These are phyloP conservation scores for Drosophila mercatorum DNA, from an alignment of 2,888 invertebrate species.

Conservation along the genomic window DNA sequence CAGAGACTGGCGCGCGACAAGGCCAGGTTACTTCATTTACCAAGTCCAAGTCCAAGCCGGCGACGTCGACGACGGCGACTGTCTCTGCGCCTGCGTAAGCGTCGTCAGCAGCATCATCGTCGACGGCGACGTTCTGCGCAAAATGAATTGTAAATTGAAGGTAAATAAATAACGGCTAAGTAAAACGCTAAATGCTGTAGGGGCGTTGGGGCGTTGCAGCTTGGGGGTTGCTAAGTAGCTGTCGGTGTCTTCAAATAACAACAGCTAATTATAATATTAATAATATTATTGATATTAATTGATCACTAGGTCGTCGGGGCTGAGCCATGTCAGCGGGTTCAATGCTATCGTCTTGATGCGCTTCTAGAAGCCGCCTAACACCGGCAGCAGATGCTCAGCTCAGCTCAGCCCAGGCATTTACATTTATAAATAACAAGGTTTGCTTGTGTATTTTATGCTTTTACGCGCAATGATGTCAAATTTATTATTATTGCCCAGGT, in stretches of 20 bases:
- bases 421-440: slow-evolving; percentile 42
- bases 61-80: slow-evolving; percentile 31
- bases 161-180: slow-evolving; percentile 33
- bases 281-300: slow-evolving; percentile 66
- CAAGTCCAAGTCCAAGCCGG: slow-evolving; percentile 52
- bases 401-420: slow-evolving; percentile 46
- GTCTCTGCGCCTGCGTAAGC: slow-evolving; percentile 19
- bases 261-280: slow-evolving; percentile 24
- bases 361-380: slow-evolving; percentile 14
- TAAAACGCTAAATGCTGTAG: slow-evolving; percentile 17
- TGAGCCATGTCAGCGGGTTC: slow-evolving; percentile 46
- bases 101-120: slow-evolving; percentile 14
- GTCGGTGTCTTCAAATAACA: slow-evolving; percentile 35
- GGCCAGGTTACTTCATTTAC: slow-evolving; percentile 77
- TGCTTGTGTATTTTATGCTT: slow-evolving; percentile 59
- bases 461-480: slow-evolving; percentile 73
- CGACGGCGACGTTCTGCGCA: slow-evolving; percentile 7
- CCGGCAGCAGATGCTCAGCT: slow-evolving; percentile 28
- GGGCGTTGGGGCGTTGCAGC: background rate
- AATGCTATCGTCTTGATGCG: slow-evolving; percentile 52
- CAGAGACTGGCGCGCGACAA: slow-evolving; percentile 74
- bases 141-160: slow-evolving; percentile 52
- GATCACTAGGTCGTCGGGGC: slow-evolving; percentile 68
- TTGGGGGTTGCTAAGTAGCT: slow-evolving; percentile 24
- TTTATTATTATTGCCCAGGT: slow-evolving; percentile 68